Base-by-base conservation (phyloP, 2,113 vertebrate species). In the Ammodytes marinus region DNA sequence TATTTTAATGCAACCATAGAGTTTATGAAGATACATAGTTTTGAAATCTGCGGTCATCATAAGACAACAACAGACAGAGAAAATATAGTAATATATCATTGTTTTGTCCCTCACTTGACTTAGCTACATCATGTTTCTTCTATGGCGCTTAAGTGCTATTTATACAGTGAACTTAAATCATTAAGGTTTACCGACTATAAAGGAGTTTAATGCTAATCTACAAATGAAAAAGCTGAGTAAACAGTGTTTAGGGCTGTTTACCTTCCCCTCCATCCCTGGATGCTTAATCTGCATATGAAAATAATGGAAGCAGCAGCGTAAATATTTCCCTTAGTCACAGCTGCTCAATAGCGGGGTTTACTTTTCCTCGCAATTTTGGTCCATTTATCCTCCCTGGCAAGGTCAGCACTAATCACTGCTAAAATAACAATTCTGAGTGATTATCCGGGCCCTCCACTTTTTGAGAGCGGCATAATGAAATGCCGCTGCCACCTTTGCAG, bases 271-370 rank as follows among this genome's bases (percentile, higher is more conserved):
- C 72, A 70, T 88, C 79, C 86, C 88, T 43, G 54, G 69, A 67
- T 77, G 77, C 65, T 68, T 76, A 78, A 93, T 92, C 85, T 92
- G 82, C 89, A 92, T 85, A 88, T 81, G 82, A 83, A 90, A 87
- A 91, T 86, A 92, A 80, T 70, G 72, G 67, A 88, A 72, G 79
- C 82, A 70, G 84, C 72, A 86, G 86, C 80, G 55, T 86, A 82
- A 88, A 91, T 91, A 83, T 92, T 91, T 90, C 80, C 88, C 77
- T 84, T 85, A 88, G 77, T 85, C 86, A 81, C 90, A 83, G 83
- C 82, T 80, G 83, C 77, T 89, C 65, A 19, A 74, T 72, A 65
- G 45, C 40, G 0, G 43, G 69, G 77, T 88, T 93, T 86, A 54
- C 79, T 83, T 84, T 89, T 72, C 75, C 60, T 85, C 60, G 2